Conservation (phyloP, 2,888 invertebrate genomes). For the Mesopsocus fuscifrons region DNA sequence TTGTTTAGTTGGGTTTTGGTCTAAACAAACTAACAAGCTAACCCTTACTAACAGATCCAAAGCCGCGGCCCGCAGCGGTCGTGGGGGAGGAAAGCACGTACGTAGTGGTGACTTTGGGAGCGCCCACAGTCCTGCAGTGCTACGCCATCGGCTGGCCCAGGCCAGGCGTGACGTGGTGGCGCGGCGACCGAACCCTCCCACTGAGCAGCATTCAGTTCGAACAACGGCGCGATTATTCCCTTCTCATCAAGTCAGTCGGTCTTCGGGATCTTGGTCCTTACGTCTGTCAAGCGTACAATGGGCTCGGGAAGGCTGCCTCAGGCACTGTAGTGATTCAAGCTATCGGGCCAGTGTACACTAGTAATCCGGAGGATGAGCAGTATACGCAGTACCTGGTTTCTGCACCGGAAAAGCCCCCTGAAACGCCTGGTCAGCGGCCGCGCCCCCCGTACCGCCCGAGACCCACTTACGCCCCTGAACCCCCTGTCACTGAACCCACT, state of each 20-base stretch:
- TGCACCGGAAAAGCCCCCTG: constrained; percentile 26
- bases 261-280: constrained; percentile 63
- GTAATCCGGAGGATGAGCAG: constrained; percentile 31
- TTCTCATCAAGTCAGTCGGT: constrained; percentile 51
- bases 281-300: constrained; percentile 79
- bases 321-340: constrained; percentile 57
- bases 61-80: constrained; percentile 37
- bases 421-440: constrained; percentile 18
- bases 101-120: constrained; percentile 49
- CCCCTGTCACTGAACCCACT: constrained; percentile 18
- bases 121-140: constrained; percentile 52
- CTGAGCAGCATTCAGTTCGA: constrained; percentile 46
- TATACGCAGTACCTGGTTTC: constrained; percentile 40
- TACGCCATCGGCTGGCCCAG: constrained; percentile 64
- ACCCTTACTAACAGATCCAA: constrained; percentile 30
- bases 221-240: constrained; percentile 49
- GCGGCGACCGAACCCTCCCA: constrained; percentile 54
- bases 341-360: constrained; percentile 42
- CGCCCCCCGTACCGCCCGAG: constrained; percentile 21
- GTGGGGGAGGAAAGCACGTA: constrained; percentile 43
- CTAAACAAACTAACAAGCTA: constrained; percentile 8
- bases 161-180: constrained; percentile 72
- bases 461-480: constrained; percentile 21
- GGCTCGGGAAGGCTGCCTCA: constrained; percentile 51
- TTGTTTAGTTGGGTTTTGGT: too few species aligned